These are phyloP conservation scores for Iguana delicatissima DNA, from an alignment of 2,797 vertebrate genomes.

Conservation along the genomic window DNA sequence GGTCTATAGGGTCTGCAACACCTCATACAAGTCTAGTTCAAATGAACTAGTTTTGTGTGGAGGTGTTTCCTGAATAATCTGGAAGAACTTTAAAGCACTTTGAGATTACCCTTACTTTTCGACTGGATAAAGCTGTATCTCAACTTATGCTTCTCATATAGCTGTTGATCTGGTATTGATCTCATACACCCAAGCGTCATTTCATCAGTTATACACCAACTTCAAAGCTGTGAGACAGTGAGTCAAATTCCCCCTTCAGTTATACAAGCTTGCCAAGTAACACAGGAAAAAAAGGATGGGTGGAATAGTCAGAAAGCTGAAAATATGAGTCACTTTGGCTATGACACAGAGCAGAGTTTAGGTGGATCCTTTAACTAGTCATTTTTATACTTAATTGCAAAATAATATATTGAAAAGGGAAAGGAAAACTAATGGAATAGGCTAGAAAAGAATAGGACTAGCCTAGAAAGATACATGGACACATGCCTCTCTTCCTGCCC, in stretches of 20 bases:
- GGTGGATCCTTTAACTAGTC: not conserved
- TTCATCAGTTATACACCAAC: not conserved
- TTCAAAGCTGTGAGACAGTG: not conserved
- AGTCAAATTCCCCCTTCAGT: slow-evolving; percentile 28
- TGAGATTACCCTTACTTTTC: slow-evolving; percentile 2
- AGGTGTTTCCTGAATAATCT: slow-evolving; percentile 8
- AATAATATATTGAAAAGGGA: slow-evolving; percentile 2
- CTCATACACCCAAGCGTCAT: not conserved
- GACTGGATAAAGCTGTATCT: not conserved
- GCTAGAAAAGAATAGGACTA: too few relatives aligned
- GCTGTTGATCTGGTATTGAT: slow-evolving; percentile 14
- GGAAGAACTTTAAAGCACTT: slow-evolving; percentile 16
- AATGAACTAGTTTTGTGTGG: slow-evolving; percentile 1
- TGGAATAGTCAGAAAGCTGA: fast-evolving
- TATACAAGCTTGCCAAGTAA: not conserved
- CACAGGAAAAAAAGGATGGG: not conserved
- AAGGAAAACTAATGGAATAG: not conserved
- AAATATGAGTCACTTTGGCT: not conserved
- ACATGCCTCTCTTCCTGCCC: too few relatives aligned
- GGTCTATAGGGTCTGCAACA: not conserved
- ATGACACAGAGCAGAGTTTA: not conserved
- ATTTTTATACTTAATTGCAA: not conserved
- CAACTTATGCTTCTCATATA: slow-evolving; percentile 7
- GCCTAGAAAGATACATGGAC: too few relatives aligned
- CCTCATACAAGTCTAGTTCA: not conserved